A percentile compares a stretch with the other conserved stretches of the same genome.
Conservation (phyloP, 2,888 invertebrate species). For the Amiota minor region DNA sequence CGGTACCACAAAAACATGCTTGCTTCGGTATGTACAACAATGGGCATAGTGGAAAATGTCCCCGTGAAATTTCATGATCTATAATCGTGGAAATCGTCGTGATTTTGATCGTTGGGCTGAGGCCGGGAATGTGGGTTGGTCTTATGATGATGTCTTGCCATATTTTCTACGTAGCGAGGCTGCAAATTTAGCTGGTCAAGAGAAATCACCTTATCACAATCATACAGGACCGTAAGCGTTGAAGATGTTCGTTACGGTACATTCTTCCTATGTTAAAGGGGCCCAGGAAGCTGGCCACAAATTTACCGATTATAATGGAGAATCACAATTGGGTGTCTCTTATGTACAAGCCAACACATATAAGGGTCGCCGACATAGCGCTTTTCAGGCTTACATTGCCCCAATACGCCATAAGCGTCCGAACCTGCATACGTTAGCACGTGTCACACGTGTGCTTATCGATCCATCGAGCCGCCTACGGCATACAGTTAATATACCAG, state of each 20-base stretch:
- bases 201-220: conserved; percentile 76
- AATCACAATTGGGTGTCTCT: conserved; percentile 79
- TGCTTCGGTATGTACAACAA: conserved; percentile 75
- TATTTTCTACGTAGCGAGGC: conserved; percentile 79
- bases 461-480: conserved; percentile 79
- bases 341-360: conserved; percentile 78
- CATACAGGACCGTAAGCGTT: conserved; percentile 78
- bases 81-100: conserved; percentile 81
- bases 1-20: conserved; percentile 78
- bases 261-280: conserved; percentile 78
- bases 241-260: conserved; percentile 78
- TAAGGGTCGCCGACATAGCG: conserved; percentile 79
- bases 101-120: conserved; percentile 83
- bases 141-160: conserved; percentile 77
- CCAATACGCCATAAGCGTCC: conserved; percentile 73
- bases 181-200: conserved; percentile 71
- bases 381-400: conserved; percentile 79
- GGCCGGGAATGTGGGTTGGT: conserved; percentile 84
- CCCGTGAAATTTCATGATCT: conserved; percentile 81
- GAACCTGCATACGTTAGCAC: conserved; percentile 80
- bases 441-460: conserved; percentile 80
- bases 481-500: conserved; percentile 79
- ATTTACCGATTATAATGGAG: conserved; percentile 81
- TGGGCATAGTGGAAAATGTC: too few relatives aligned
- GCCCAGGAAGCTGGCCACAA: conserved; percentile 80